These are phyloP conservation scores for Aleadryas rufinucha DNA, from an alignment of 2,113 vertebrate genomes.

Conservation along the genomic window DNA sequence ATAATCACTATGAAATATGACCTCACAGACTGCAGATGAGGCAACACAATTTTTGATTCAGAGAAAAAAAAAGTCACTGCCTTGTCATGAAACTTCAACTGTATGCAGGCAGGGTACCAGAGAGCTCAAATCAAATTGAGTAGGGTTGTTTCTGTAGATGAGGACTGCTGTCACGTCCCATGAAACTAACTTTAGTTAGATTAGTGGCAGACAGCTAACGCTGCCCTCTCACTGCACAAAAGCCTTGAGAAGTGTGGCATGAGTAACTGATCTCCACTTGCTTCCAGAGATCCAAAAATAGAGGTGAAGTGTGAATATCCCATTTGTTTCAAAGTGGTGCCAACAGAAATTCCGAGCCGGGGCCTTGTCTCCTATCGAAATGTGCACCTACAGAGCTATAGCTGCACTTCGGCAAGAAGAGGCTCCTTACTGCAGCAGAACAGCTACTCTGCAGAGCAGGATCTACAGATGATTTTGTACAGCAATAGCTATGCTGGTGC, in stretches of 20 bases:
- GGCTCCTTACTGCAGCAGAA: neutral
- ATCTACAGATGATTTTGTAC: neutral
- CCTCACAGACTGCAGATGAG: neutral
- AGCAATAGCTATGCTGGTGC: neutral
- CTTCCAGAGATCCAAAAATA: constrained; percentile 42
- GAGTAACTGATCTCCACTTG: constrained; percentile 25
- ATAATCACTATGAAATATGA: neutral
- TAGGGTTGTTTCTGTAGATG: neutral
- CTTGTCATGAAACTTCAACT: neutral
- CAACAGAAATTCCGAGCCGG: neutral
- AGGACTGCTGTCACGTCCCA: neutral
- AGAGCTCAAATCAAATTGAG: neutral
- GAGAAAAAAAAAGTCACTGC: neutral
- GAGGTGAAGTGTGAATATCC: constrained; percentile 38
- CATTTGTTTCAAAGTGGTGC: constrained; percentile 20
- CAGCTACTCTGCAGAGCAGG: neutral
- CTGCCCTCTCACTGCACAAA: neutral
- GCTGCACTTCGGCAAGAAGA: neutral
- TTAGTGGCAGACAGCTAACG: neutral
- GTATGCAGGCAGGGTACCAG: neutral
- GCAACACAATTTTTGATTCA: neutral
- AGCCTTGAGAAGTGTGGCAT: neutral
- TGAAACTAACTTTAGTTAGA: neutral
- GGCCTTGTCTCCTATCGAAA: neutral
- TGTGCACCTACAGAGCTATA: neutral